Evolutionary conservation across 2,113 vertebrate species (phyloP), one percentile per base, ranked within the genome.

Genomic region (Regulus satrapa): DNA sequence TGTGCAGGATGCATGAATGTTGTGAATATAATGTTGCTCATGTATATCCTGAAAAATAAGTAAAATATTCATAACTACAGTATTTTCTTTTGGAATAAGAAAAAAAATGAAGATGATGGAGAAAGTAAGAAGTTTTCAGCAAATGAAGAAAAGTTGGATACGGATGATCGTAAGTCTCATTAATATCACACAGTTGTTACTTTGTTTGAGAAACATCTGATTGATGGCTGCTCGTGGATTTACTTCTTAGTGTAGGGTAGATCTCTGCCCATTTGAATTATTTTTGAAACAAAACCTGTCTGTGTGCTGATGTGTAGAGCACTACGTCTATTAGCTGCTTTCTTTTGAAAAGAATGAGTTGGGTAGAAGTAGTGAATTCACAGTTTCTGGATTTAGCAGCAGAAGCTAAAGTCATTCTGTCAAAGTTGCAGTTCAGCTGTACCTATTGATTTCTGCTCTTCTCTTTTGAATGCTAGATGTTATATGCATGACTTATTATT

Each of bases 121-220:
- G 98, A 99, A 61, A 98, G 97, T 43, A 99, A 99, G 97, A 99
- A 99, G 55, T 97, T 98, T 93, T 98, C 98, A 17, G 92, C 98
- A 5, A 98, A 98, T 68, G 99, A 99, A 62, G 99, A 99, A 11
- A 98, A 97, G 82, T 77, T 98, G 88, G 98, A 98, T 24, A 6
- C 98, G 28, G 99, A 99, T 95, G 99, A 99, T 91, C 98, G 99
- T 99, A 97, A 98, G 98, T 97, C 25, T 96, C 97, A 78, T 19
- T 69, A 46, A 66, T 67, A 40, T 9, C 48, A 26, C 12, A 29
- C 21, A 38, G 19, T 52, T 61, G 14, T 78, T 63, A 32, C 43
- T 93, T 85, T 68, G 20, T 79, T 63, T 41, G 54, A 56, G 85
- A 88, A 85, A 15, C 16, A 25, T 14, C 18, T 62, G 32, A 36